These are phyloP conservation scores for Halisarca cf. caerulea DNA, from an alignment of 37 sponge, comb jelly and placozoan genomes.

Conservation along the genomic window DNA sequence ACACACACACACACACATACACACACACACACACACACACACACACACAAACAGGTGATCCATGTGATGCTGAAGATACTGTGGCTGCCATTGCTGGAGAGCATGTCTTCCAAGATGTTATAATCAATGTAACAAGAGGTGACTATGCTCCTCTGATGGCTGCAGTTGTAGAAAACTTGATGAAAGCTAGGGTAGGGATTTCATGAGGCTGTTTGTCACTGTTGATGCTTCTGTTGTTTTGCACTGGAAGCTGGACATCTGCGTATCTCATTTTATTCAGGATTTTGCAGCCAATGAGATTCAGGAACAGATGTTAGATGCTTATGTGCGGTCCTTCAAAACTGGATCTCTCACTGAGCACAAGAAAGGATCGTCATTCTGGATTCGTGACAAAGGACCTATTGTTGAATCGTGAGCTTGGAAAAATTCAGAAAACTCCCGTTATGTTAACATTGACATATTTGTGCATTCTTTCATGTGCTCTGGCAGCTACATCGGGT, in stretches of 20 bases:
- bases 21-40: neutral
- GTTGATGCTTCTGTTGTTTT: neutral
- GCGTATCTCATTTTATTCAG: slow-evolving; percentile 29
- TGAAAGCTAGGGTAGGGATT: slow-evolving; percentile 63
- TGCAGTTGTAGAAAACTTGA: slow-evolving; percentile 68
- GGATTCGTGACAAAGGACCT: slow-evolving; percentile 91
- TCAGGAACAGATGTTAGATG: slow-evolving; percentile 71
- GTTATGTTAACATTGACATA: neutral
- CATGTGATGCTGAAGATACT: slow-evolving; percentile 49
- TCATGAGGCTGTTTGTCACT: neutral
- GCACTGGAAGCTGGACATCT: no score
- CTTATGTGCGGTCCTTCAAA: slow-evolving; percentile 74
- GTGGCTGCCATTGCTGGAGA: slow-evolving; percentile 62
- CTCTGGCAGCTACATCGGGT: slow-evolving; percentile 85
- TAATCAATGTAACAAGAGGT: slow-evolving; percentile 67
- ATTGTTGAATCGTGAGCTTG: slow-evolving; percentile 75
- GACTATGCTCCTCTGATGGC: slow-evolving; percentile 88
- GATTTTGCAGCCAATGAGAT: slow-evolving; percentile 66
- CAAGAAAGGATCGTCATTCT: slow-evolving; percentile 84
- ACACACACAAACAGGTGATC: slow-evolving; percentile 55
- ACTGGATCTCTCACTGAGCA: slow-evolving; percentile 77
- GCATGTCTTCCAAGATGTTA: slow-evolving; percentile 53
- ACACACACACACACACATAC: neutral
- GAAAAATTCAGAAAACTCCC: no score
- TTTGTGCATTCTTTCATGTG: no score